Percentiles rank a stretch among this genome's conserved stretches.
phyloP scores from a whole-genome alignment of 2,888 invertebrate genomes.

The Diloba caeruleocephala region DNA sequence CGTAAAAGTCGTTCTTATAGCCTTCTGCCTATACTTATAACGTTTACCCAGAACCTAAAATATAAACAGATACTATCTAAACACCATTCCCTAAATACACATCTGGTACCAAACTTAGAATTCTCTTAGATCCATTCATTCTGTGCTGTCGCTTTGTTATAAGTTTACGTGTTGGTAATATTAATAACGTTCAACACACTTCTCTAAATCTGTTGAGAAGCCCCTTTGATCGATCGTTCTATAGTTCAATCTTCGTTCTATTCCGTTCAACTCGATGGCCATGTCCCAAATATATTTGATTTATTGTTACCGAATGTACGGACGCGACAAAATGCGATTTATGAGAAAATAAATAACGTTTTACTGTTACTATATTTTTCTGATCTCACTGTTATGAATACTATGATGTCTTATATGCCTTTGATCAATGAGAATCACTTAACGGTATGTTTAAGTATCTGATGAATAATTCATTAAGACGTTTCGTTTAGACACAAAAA shows the following conservation, averaged over 20 bases:
- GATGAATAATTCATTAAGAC: neutral
- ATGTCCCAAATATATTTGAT: conserved; percentile 51
- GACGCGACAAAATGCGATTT: conserved; percentile 43
- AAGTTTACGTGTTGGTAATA: conserved; percentile 16
- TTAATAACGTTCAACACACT: conserved; percentile 8
- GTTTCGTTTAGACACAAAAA: no score
- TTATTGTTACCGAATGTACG: conserved; percentile 26
- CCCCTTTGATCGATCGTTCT: conserved; percentile 39
- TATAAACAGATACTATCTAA: no score
- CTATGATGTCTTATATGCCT: neutral
- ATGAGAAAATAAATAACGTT: conserved; percentile 36
- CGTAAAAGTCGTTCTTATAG: no score
- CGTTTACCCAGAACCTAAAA: no score
- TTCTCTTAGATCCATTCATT: conserved; percentile 1
- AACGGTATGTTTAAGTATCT: neutral
- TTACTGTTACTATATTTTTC: conserved; percentile 34
- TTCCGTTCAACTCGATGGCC: conserved; percentile 23
- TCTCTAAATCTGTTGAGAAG: conserved; percentile 13
- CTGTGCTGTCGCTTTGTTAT: neutral
- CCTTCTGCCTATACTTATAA: no score
- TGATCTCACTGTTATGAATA: neutral
- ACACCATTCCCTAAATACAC: neutral
- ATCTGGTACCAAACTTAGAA: neutral
- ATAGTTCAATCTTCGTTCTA: conserved; percentile 34
- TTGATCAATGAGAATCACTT: neutral